These are phyloP conservation scores for Sialia sialis DNA, from an alignment of 2,113 vertebrate genomes.

Conservation along the genomic window DNA sequence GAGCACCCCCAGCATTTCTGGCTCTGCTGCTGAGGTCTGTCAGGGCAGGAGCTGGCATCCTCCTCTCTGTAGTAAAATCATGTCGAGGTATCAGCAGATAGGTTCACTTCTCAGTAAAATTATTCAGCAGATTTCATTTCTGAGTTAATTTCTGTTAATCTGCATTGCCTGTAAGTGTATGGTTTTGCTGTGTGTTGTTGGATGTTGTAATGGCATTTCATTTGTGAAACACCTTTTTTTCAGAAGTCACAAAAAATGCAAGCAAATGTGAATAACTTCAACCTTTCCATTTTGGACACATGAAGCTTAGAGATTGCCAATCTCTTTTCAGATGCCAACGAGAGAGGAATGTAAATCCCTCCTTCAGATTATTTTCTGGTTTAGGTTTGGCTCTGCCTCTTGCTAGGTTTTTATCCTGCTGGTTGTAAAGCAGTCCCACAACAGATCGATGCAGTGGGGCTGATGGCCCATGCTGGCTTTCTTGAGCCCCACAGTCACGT, in stretches of 20 bases:
- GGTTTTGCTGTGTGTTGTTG: not conserved
- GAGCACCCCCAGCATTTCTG: not conserved
- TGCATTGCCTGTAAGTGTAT: not conserved
- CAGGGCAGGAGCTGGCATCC: not conserved
- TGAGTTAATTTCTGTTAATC: not conserved
- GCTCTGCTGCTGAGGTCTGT: not conserved
- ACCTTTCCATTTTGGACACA: not conserved
- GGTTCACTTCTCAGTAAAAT: not conserved
- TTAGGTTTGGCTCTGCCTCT: not conserved
- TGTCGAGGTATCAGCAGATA: not conserved
- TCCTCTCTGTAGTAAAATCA: not conserved
- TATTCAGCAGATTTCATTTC: not conserved
- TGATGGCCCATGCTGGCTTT: not conserved
- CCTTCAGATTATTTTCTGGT: not conserved
- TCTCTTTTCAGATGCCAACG: not conserved
- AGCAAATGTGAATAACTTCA: not conserved
- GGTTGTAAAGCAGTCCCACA: not conserved
- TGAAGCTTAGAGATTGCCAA: not conserved
- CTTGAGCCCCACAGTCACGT: not conserved
- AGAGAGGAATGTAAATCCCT: not conserved
- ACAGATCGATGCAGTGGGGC: not conserved
- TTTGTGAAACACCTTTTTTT: not conserved
- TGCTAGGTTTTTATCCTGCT: not conserved
- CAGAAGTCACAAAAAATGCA: not conserved
- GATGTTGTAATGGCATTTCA: not conserved